A percentile compares a stretch with the other conserved stretches of the same genome.
Conservation (phyloP, 2,888 invertebrate genomes). For the Brachylomia viminalis region DNA sequence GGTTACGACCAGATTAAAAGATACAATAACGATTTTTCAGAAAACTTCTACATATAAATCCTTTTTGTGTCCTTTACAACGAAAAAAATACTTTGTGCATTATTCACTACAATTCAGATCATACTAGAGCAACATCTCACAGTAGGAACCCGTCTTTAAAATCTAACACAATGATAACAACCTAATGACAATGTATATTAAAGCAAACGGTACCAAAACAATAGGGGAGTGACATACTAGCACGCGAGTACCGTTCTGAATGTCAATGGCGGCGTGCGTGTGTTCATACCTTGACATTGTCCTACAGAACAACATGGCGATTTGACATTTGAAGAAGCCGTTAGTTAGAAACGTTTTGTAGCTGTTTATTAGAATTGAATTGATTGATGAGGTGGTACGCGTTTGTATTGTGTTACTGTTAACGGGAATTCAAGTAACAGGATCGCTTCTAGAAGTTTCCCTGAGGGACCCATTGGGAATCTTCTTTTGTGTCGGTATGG, state of each 20-base stretch:
- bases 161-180: conserved; percentile 27
- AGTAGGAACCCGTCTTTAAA: neutral
- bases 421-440: conserved; percentile 32
- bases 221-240: conserved; percentile 53
- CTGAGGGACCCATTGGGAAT: too few relatives aligned
- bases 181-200: conserved; percentile 22
- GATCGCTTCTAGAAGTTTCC: neutral
- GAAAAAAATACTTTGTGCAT: too few relatives aligned
- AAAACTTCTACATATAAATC: neutral
- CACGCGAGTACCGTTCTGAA: conserved; percentile 55
- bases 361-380: conserved; percentile 42
- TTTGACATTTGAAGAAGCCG: conserved; percentile 55
- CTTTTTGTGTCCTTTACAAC: neutral
- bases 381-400: conserved; percentile 37
- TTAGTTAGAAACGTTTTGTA: conserved; percentile 56
- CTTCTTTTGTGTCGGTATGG: neutral
- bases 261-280: conserved; percentile 57
- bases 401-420: conserved; percentile 11
- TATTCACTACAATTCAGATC: neutral
- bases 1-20: too few relatives aligned
- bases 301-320: conserved; percentile 47
- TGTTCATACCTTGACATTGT: conserved; percentile 61
- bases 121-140: neutral
- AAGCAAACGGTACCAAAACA: conserved; percentile 54
- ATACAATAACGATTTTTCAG: neutral